These are phyloP conservation scores for Netelia inedita DNA, from an alignment of 2,888 invertebrate genomes.

Conservation along the genomic window DNA sequence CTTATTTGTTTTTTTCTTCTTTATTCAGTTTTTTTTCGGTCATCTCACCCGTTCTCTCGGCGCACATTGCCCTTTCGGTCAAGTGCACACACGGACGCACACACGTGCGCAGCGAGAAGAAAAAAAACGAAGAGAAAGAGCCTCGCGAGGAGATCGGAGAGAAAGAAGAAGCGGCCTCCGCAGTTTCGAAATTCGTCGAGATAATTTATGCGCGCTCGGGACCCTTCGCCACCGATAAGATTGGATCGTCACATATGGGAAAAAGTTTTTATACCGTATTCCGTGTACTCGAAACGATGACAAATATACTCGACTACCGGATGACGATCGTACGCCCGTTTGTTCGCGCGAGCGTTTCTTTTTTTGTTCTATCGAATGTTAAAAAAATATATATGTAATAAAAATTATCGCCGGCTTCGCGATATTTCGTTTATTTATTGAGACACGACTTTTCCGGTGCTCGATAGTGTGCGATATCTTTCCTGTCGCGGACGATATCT, in stretches of 20 bases:
- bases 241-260: conserved; percentile 80
- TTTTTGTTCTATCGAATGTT: conserved; percentile 36
- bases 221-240: conserved; percentile 83
- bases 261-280: conserved; percentile 41
- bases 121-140: conserved; percentile 42
- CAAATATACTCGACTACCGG: conserved; percentile 80
- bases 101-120: background rate
- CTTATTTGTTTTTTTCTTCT: conserved; percentile 26
- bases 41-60: conserved; percentile 44
- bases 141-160: background rate
- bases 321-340: conserved; percentile 73
- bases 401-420: background rate
- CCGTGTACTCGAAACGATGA: conserved; percentile 74
- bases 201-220: conserved; percentile 82
- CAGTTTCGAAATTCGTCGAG: conserved; percentile 81
- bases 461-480: too few species aligned
- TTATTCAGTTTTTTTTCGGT: conserved; percentile 40
- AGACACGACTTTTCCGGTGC: too few species aligned
- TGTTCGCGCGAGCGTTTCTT: background rate
- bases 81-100: conserved; percentile 18
- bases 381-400: background rate
- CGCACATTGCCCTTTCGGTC: conserved; percentile 35
- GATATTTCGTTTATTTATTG: too few species aligned
- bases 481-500: too few species aligned
- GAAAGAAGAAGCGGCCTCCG: conserved; percentile 51